A percentile compares a stretch with the other conserved stretches of the same genome.
These are phyloP conservation scores for Trichonephila clavipes DNA, from an alignment of 1,140 invertebrate genomes.

Conservation along the genomic window DNA sequence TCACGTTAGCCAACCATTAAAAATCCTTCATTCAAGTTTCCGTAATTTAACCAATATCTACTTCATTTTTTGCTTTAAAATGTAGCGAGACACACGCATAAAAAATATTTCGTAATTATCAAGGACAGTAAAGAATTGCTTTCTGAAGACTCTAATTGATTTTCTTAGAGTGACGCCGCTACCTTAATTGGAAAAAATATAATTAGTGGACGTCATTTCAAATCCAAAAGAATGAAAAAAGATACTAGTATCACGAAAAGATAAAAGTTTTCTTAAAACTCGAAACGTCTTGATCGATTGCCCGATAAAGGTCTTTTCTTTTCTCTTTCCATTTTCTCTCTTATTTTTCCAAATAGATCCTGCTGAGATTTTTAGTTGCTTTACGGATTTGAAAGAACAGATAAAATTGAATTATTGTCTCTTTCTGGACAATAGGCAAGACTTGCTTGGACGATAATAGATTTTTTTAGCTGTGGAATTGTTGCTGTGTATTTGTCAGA, in stretches of 20 bases:
- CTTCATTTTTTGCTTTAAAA: background rate
- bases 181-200: slow-evolving; percentile 49
- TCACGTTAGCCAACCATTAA: background rate
- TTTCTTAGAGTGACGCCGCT: background rate
- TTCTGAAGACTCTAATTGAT: slow-evolving; percentile 43
- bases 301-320: background rate
- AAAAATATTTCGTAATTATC: slow-evolving; percentile 18
- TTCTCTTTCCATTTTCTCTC: background rate
- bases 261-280: slow-evolving; percentile 51
- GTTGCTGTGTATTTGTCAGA: background rate
- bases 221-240: slow-evolving; percentile 23
- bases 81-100: background rate
- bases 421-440: slow-evolving; percentile 20
- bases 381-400: slow-evolving; percentile 39
- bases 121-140: slow-evolving; percentile 24
- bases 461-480: background rate
- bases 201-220: slow-evolving; percentile 44
- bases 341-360: background rate
- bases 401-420: slow-evolving; percentile 60
- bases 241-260: background rate
- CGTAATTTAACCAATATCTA: slow-evolving; percentile 49
- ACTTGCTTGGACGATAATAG: background rate
- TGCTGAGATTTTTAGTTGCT: slow-evolving; percentile 57
- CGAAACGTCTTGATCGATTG: slow-evolving; percentile 37
- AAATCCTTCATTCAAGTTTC: background rate